Base-by-base conservation (phyloP, 2,113 vertebrate species). In the Tympanuchus pallidicinctus region DNA sequence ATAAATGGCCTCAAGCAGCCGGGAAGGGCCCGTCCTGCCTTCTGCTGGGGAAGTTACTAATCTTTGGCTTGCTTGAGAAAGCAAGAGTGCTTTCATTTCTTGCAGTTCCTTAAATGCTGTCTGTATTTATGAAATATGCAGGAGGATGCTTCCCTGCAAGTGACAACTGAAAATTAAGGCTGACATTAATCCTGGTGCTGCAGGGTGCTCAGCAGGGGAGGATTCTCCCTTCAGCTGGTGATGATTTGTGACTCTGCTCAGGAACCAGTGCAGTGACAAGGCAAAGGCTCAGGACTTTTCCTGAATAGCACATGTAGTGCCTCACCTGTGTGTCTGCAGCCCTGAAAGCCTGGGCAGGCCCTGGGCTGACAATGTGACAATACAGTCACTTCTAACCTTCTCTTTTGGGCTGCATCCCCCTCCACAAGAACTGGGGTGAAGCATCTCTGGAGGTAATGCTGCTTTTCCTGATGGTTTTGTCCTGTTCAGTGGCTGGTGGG, bases 21-120 rank as follows among this genome's bases (percentile, higher is more conserved):
- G 96, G 81, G 89, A 72, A 89, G 90, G 90, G 54, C 77, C 42
- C 54, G 43, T 89, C 89, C 77, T 70, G 81, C 89, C 89, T 93
- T 79, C 63, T 85, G 81, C 78, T 61, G 60, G 70, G 92, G 74
- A 84, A 89, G 30, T 90, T 89, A 94, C 77, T 76, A 84, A 71
- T 90, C 71, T 43, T 94, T 80, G 50, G 48, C 40, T 11, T 48
- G 74, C 30, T 89, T 69, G 81, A 88, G 66, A 75, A 75, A 16
- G 10, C 5, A 36, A 74, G 65, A 43, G 19, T 36, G 50, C 75
- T 92, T 82, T 94, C 30, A 63, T 87, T 87, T 61, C 81, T 91
- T 71, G 30, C 59, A 14, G 50, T 57, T 94, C 95, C 89, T 78
- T 87, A 84, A 90, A 74, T 48, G 40, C n/a, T 61, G 59, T 30